Evolutionary conservation across 2,888 invertebrate genomes (phyloP).

Genomic region (Nemotelus nigrinus): DNA sequence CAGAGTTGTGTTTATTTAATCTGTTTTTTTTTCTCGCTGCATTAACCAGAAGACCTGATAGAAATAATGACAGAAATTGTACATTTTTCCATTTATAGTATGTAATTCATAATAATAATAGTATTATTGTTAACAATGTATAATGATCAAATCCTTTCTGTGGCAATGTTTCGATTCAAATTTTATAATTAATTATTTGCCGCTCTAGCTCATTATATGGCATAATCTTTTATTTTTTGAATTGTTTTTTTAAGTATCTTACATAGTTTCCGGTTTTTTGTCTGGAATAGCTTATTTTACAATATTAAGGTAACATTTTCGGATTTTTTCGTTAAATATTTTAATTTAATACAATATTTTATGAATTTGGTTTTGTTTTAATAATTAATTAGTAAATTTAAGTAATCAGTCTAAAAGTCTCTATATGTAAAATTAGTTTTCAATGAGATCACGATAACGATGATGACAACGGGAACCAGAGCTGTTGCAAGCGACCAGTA

Average conservation of each 20-base stretch:
- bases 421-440: conserved; percentile 45
- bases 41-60: too few relatives aligned
- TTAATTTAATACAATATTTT: not conserved
- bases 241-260: conserved; percentile 5
- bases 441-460: conserved; percentile 42
- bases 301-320: conserved; percentile 26
- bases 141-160: too few relatives aligned
- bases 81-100: too few relatives aligned
- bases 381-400: conserved; percentile 39
- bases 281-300: conserved; percentile 8
- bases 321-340: not conserved
- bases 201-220: too few relatives aligned
- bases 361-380: conserved; percentile 21
- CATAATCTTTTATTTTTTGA: not conserved
- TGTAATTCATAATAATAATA: too few relatives aligned
- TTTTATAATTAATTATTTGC: too few relatives aligned
- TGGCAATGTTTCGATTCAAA: too few relatives aligned
- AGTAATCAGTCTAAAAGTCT: conserved; percentile 51
- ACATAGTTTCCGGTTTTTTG: not conserved
- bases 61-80: too few relatives aligned
- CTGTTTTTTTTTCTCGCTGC: too few relatives aligned
- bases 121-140: too few relatives aligned
- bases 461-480: conserved; percentile 16
- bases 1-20: too few relatives aligned
- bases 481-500: not conserved